Evolutionary conservation across 2,113 vertebrate species (phyloP).

Genomic region (Capreolus pygargus): DNA sequence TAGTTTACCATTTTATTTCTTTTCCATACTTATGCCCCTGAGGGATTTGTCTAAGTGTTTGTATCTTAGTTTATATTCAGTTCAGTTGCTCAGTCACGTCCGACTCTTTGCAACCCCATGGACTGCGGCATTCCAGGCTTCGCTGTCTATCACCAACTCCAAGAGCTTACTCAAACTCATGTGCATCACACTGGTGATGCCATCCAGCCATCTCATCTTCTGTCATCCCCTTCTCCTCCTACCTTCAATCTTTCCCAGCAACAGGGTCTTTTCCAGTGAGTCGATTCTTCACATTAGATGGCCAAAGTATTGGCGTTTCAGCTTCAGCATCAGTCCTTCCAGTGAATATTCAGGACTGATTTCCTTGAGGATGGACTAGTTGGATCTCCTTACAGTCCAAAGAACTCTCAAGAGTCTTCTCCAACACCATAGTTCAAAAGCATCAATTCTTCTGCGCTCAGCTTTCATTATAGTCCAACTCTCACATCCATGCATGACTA

Average conservation of each 20-base stretch:
- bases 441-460: not conserved
- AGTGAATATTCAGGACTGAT: not conserved
- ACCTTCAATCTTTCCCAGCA: not conserved
- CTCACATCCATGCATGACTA: not conserved
- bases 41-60: not conserved
- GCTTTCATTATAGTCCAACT: not conserved
- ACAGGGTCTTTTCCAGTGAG: not conserved
- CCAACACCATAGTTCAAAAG: not conserved
- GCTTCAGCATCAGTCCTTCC: not conserved
- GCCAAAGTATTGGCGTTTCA: not conserved
- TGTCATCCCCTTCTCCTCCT: not conserved
- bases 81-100: not conserved
- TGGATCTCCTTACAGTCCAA: not conserved
- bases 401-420: not conserved
- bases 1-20: conserved; percentile 6
- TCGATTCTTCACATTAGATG: not conserved
- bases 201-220: not conserved
- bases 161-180: not conserved
- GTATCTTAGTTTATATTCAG: not conserved
- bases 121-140: not conserved
- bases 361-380: not conserved
- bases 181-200: not conserved
- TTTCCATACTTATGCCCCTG: not conserved
- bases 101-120: not conserved
- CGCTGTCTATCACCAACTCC: not conserved